These are phyloP conservation scores for Chrysocyon brachyurus DNA, from an alignment of 2,797 vertebrate species.

Conservation along the genomic window DNA sequence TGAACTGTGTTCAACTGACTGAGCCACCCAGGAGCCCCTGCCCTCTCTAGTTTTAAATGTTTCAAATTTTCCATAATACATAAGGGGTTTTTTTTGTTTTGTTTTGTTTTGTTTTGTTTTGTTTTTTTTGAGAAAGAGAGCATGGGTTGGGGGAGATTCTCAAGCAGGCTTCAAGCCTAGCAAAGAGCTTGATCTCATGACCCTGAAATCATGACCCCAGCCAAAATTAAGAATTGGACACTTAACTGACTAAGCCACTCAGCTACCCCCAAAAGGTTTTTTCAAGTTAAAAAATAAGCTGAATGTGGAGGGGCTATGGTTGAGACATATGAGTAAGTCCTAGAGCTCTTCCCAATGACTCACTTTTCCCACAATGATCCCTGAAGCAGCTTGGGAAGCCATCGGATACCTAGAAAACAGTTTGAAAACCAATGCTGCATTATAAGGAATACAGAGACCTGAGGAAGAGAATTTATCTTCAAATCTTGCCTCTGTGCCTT, in stretches of 20 bases:
- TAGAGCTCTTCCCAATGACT: not conserved
- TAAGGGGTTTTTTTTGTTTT: not conserved
- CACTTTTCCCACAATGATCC: constrained; percentile 18
- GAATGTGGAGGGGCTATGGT: not conserved
- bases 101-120: not conserved
- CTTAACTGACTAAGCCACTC: too few relatives aligned
- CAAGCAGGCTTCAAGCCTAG: too few relatives aligned
- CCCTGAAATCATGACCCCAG: too few relatives aligned
- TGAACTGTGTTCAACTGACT: too few relatives aligned
- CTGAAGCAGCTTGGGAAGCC: constrained; percentile 6
- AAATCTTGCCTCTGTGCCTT: constrained; percentile 15
- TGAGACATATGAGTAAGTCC: not conserved
- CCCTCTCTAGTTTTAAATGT: constrained; percentile 11
- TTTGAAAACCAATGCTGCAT: not conserved
- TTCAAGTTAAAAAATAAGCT: constrained; percentile 39
- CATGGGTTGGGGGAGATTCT: too few relatives aligned
- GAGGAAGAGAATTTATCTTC: constrained; percentile 45
- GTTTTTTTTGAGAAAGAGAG: not conserved
- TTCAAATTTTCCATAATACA: constrained; percentile 16
- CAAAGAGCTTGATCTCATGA: too few relatives aligned
- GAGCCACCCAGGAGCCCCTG: too few relatives aligned
- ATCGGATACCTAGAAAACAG: not conserved
- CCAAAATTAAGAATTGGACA: too few relatives aligned
- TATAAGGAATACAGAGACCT: constrained; percentile 28
- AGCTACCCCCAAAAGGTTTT: not conserved